Base-by-base conservation (phyloP, 2,797 vertebrate species). In the Ctenochaetus hawaiiensis region DNA sequence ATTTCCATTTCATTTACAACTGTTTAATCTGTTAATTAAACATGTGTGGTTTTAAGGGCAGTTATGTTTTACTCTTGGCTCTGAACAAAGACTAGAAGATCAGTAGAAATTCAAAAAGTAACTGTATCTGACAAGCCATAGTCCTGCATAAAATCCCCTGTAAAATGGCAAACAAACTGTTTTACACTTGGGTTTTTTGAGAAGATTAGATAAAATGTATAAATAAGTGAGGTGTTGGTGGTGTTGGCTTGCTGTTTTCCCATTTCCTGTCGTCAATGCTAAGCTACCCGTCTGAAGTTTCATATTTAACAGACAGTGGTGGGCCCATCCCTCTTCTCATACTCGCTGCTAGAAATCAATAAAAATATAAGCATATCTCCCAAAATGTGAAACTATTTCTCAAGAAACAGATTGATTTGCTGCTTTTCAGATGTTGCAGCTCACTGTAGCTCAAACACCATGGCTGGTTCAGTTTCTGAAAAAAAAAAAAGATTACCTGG, bases 401-500 rank as follows among this genome's bases (percentile, higher is more conserved):
- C 65, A 45, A 51, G 71, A 83, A 86, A 69, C 72, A 65, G 72
- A 68, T 72, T 78, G 67, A 85, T 78, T 77, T 44, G 51, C 72
- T 52, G 64, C 74, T 37, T 78, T 85, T 88, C 67, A 72, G 69
- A 75, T 61, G 41, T 67, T 68, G 78, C 83, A 79, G 73, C 39
- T 78, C 59, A 14, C 72, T 80, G 82, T 63, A 67, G 85, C 78
- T 83, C 78, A 45, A 54, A 63, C 59, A 57, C 51, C 30, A 26
- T 22, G 72, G 26, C 62, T 26, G 20, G n/a, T 79, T 78, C 44
- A 44, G 44, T 66, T 85, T 83, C 83, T 78, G 30, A 34, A 34
- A 34, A 34, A 34, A 30, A 26, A 87, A 85, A 86, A 73, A 58
- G 26, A 76, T 90, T 80, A 89, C 81, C 62, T 30, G 48, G 12